Evolutionary conservation across 2,888 invertebrate species (phyloP).

Genomic region (Schrankia costaestrigalis): DNA sequence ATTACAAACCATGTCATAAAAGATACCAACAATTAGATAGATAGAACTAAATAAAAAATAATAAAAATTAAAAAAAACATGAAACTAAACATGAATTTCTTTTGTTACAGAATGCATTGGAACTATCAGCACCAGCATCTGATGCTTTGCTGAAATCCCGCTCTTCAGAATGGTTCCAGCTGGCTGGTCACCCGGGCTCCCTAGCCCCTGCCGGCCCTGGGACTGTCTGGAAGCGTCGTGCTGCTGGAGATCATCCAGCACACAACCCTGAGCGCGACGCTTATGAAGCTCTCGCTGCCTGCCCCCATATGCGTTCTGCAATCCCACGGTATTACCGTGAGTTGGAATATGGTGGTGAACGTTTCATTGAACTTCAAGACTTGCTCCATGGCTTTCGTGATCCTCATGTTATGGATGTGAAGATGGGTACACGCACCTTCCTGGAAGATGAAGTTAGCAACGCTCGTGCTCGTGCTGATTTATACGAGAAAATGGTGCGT

Average conservation of each 20-base stretch:
- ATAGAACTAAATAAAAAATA: too few relatives aligned
- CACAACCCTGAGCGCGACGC: slow-evolving; percentile 88
- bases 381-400: slow-evolving; percentile 93
- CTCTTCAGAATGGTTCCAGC: slow-evolving; percentile 90
- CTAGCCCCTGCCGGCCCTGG: slow-evolving; percentile 96
- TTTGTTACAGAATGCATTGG: slow-evolving; percentile 91
- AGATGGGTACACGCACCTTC: slow-evolving; percentile 98
- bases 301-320: slow-evolving; percentile 85
- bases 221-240: slow-evolving; percentile 95
- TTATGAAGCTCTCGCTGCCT: slow-evolving; percentile 89
- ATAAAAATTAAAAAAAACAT: too few relatives aligned
- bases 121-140: slow-evolving; percentile 94
- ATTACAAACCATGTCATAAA: too few relatives aligned
- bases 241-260: slow-evolving; percentile 83
- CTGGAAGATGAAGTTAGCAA: slow-evolving; percentile 97
- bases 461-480: slow-evolving; percentile 88
- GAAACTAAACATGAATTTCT: slow-evolving; percentile 26
- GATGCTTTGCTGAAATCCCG: slow-evolving; percentile 89
- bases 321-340: slow-evolving; percentile 93
- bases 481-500: slow-evolving; percentile 97
- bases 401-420: slow-evolving; percentile 98
- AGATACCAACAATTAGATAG: too few relatives aligned
- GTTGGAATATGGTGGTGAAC: slow-evolving; percentile 87
- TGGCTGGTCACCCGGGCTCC: slow-evolving; percentile 95
- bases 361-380: slow-evolving; percentile 97